Base-by-base conservation (phyloP, 2,113 vertebrate genomes). In the Ovibos moschatus region DNA sequence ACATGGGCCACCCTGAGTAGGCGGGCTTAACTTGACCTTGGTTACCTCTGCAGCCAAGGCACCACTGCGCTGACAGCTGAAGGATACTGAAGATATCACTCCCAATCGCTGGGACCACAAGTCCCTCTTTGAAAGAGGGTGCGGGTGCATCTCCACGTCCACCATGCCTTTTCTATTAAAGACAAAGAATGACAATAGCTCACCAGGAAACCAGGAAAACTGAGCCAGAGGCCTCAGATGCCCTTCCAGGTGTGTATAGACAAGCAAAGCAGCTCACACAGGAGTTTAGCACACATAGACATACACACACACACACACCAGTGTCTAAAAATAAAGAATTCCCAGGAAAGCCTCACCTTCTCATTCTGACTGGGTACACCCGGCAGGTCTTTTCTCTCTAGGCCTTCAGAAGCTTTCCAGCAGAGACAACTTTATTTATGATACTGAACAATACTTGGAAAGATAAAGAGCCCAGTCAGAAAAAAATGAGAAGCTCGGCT, bases 341-440 rank as follows among this genome's bases (percentile, higher is more conserved):
- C 58, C 94, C 43, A 47, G 23, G 55, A 91, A 17, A 67, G 8
- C 40, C 91, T 83, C 27, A 89, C 94, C 53, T 57, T 96, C 94
- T 94, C 60, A 76, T 91, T 95, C 93, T 45, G n/a, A 89, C 85
- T 51, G 87, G 91, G 50, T 91, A 79, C 19, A 92, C 36, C 85
- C 25, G 36, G 55, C 47, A 94, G 43, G 62, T 97, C 94, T 17
- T 96, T 96, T 95, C 95, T 97, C 95, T 51, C 64, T 86, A 83
- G 45, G 50, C 82, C 36, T 98, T 98, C 97, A 51, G 95, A 97
- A 67, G 30, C 94, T 96, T 98, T 93, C 64, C 96, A 98, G 93
- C 83, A 90, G 93, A 94, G 45, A 87, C 60, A 62, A 27, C 93
- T 97, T 97, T 97, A 97, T 98, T 97, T 97, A 98, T 71, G 71